A percentile compares a stretch with the other conserved stretches of the same genome.
phyloP scores from a whole-genome alignment of 1,140 invertebrate genomes.

The Atta colombica region DNA sequence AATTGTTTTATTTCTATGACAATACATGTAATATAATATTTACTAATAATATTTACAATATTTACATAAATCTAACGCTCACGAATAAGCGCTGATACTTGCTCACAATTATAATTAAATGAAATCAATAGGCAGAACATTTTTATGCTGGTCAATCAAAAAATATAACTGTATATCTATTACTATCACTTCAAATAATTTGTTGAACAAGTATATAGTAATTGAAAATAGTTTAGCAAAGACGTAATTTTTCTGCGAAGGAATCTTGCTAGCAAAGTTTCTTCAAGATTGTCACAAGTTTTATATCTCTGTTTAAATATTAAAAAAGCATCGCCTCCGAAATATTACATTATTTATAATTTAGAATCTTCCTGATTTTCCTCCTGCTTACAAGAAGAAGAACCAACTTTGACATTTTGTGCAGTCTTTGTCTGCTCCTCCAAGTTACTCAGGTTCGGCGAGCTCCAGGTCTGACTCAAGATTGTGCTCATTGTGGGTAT shows the following conservation, averaged over 20 bases:
- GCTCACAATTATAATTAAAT: constrained; percentile 1
- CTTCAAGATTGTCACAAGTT: not conserved
- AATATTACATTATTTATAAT: constrained; percentile 31
- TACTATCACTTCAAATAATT: not conserved
- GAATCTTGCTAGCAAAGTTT: not conserved
- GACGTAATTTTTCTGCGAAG: not conserved
- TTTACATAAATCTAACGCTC: constrained; percentile 22
- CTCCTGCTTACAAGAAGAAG: not conserved
- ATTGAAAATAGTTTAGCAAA: constrained; percentile 4
- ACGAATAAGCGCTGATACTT: not conserved
- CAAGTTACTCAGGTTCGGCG: constrained; percentile 74
- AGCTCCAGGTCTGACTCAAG: constrained; percentile 60
- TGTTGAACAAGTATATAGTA: not conserved
- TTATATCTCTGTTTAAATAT: not conserved
- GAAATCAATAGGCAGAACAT: not conserved
- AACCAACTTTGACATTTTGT: not conserved
- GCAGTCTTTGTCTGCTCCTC: constrained; percentile 37
- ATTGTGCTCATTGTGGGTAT: constrained; percentile 69
- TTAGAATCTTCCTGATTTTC: constrained; percentile 22
- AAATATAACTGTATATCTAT: not conserved
- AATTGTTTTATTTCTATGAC: constrained; percentile 38
- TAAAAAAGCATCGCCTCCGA: not conserved
- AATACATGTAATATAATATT: constrained; percentile 10
- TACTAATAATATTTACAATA: constrained; percentile 52
- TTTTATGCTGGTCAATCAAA: constrained; percentile 3